A percentile compares a stretch with the other conserved stretches of the same genome.
phyloP scores from a whole-genome alignment of 2,888 invertebrate genomes.

The Oligia strigilis region DNA sequence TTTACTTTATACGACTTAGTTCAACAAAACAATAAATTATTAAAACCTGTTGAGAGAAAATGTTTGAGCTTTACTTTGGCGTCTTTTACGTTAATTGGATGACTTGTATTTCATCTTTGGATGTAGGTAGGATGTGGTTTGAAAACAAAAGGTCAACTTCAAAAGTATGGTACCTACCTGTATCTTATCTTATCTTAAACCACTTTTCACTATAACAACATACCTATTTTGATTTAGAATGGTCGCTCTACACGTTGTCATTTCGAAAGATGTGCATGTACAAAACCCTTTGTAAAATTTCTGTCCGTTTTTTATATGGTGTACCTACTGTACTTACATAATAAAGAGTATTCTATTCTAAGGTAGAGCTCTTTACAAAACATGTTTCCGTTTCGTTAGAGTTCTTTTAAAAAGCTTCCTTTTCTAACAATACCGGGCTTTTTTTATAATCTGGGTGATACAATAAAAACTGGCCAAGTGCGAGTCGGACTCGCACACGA shows the following conservation, averaged over 20 bases:
- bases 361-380: neutral
- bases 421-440: constrained; percentile 2
- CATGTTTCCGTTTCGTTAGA: constrained; percentile 25
- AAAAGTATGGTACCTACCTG: neutral
- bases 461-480: no score
- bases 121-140: neutral
- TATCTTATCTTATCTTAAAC: no score
- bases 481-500: no score
- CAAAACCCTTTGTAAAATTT: no score
- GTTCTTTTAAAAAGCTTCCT: constrained; percentile 5
- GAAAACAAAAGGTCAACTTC: neutral
- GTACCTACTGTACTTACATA: no score
- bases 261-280: neutral
- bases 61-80: constrained; percentile 12
- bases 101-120: neutral
- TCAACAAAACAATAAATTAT: constrained; percentile 24
- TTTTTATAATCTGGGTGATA: constrained; percentile 4
- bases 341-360: no score
- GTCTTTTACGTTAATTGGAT: neutral
- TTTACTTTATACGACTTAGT: constrained; percentile 20
- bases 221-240: neutral
- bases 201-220: neutral
- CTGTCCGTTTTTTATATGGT: no score
- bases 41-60: constrained; percentile 23
- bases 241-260: neutral